Evolutionary conservation across 2,113 vertebrate species (phyloP).

Genomic region (Pampusana beccarii): DNA sequence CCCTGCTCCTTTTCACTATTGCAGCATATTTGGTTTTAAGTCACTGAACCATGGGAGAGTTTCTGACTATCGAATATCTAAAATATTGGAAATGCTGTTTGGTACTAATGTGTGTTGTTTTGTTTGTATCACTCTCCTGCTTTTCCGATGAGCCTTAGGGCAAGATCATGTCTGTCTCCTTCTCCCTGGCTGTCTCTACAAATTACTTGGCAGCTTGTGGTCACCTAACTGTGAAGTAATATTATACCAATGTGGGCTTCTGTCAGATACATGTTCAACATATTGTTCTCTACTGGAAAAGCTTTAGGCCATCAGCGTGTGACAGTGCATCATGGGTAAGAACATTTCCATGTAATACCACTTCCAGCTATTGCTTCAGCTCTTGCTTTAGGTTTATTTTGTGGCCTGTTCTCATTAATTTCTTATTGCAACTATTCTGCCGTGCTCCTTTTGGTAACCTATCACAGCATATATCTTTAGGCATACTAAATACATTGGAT

Average conservation of each 20-base stretch:
- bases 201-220: constrained; percentile 19
- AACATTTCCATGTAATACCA: not conserved
- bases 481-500: not conserved
- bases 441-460: not conserved
- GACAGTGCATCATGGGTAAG: not conserved
- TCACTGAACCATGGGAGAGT: not conserved
- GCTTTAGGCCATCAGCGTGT: not conserved
- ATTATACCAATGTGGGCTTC: not conserved
- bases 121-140: not conserved
- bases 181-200: not conserved
- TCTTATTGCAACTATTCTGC: not conserved
- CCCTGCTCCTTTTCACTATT: not conserved
- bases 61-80: not conserved
- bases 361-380: not conserved
- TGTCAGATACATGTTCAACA: not conserved
- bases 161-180: not conserved
- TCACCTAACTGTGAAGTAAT: constrained; percentile 36
- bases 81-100: not conserved
- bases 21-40: not conserved
- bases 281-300: constrained; percentile 12
- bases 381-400: not conserved
- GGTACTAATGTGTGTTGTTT: not conserved
- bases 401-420: not conserved
- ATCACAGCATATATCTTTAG: not conserved
- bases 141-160: not conserved